These are phyloP conservation scores for Mellivora capensis DNA, from an alignment of 2,113 vertebrate species.

Conservation along the genomic window DNA sequence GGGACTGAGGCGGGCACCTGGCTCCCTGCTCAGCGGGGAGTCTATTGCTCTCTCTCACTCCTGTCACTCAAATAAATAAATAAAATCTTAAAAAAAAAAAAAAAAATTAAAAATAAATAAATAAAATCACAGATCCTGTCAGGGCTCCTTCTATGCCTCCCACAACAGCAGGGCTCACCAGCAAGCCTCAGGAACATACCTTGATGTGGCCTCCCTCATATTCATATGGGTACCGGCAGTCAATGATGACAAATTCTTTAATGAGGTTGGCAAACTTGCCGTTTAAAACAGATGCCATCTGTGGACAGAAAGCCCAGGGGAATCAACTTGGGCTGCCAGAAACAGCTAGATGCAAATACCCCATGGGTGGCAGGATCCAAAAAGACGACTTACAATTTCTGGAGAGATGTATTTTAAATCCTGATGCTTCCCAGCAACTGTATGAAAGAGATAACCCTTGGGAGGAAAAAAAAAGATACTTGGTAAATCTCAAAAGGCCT, in stretches of 20 bases:
- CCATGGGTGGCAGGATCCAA: neutral
- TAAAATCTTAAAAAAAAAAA: neutral
- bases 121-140: neutral
- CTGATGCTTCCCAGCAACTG: conserved; percentile 92
- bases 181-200: conserved; percentile 77
- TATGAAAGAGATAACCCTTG: conserved; percentile 91
- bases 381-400: conserved; percentile 86
- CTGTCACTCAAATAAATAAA: neutral
- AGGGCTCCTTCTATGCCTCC: neutral
- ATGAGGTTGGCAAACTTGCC: conserved; percentile 87
- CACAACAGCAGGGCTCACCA: neutral
- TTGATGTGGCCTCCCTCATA: conserved; percentile 97
- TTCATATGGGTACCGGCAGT: conserved; percentile 97
- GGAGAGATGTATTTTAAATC: conserved; percentile 96
- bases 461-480: neutral
- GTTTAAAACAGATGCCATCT: conserved; percentile 91
- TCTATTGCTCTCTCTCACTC: neutral
- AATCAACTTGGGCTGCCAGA: neutral
- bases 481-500: neutral
- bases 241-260: conserved; percentile 90
- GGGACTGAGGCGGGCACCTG: neutral
- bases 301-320: neutral
- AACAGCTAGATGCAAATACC: neutral
- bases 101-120: neutral
- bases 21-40: neutral